These are phyloP conservation scores for Tridacna crocea DNA, from an alignment of 2,888 invertebrate species.

Conservation along the genomic window DNA sequence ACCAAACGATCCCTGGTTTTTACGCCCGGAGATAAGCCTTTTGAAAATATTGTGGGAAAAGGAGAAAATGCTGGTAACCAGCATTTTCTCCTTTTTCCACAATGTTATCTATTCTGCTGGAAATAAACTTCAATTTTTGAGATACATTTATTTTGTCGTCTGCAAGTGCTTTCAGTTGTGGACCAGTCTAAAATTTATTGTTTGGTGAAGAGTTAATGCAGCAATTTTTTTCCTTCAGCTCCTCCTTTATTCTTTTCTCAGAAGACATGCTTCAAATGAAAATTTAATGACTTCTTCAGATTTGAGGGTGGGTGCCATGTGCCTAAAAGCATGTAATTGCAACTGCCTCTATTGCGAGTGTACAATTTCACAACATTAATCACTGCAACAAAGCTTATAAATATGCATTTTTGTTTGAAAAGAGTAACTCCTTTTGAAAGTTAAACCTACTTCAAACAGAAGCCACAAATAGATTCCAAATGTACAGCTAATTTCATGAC, in stretches of 20 bases:
- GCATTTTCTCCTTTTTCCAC: too few relatives aligned
- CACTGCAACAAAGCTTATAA: background rate
- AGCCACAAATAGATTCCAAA: background rate
- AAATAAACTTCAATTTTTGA: too few relatives aligned
- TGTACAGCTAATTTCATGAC: background rate
- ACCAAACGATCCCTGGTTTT: too few relatives aligned
- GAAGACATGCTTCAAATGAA: background rate
- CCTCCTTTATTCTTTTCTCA: constrained; percentile 1
- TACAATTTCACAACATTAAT: constrained; percentile 5
- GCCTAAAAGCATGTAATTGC: background rate
- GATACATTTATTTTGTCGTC: too few relatives aligned
- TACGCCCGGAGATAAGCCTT: too few relatives aligned
- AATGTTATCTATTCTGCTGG: too few relatives aligned
- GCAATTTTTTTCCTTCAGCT: background rate
- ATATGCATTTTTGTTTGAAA: background rate
- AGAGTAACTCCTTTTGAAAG: background rate
- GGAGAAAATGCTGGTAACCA: too few relatives aligned
- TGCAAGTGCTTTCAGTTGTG: too few relatives aligned
- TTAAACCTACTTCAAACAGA: background rate
- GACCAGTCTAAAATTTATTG: too few relatives aligned
- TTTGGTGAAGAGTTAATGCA: too few relatives aligned
- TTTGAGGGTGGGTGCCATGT: background rate
- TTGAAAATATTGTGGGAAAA: too few relatives aligned
- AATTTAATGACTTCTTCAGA: background rate
- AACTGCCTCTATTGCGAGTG: background rate